Evolutionary conservation across 2,797 vertebrate genomes (phyloP), one percentile per base, ranked within the genome.

Genomic region (Molossus alvarezi): DNA sequence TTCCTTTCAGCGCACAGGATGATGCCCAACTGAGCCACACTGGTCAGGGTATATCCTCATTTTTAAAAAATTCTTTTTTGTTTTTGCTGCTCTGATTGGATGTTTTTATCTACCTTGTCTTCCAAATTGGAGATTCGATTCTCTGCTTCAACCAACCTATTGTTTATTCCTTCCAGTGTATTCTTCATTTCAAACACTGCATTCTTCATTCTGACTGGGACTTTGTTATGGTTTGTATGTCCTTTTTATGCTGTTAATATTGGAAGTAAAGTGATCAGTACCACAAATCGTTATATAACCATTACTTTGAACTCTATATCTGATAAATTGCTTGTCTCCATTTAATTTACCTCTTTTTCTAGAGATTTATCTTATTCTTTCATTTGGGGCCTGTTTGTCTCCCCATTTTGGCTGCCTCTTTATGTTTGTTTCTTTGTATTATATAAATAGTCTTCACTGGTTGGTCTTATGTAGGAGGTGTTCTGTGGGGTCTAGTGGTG

Each of bases 191-290:
- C 51, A 53, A 9, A 53, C 11, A 53, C 12, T 10, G 51, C 11
- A 53, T 10, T 53, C 51, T 53, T 53, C 51, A 53, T 53, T 53
- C 51, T 53, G 51, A 53, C 9, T 53, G 6, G 51, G 9, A 1
- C 9, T 53, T 53, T 53, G 9, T 53, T 13, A 53, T 13, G 12
- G 9, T 53, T 10, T 53, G 9, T 10, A 53, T 10, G 9, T 53
- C 12, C 51, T 53, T 53, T 53, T 45, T 45, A 45, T 45, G 41
- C 41, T 45, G 3, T 83, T 76, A 48, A 75, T 79, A 85, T 58
- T 90, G 51, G 41, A 84, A 80, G 48, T 80, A 29, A 91, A 83
- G 12, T 91, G 79, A 69, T 82, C 55, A 71, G 25, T 88, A 90
- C 33, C 76, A 91, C 53, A 87, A 25, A 75, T 75, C 55, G 53